Evolutionary conservation across 2,113 vertebrate genomes (phyloP).

Genomic region (Sialia sialis): DNA sequence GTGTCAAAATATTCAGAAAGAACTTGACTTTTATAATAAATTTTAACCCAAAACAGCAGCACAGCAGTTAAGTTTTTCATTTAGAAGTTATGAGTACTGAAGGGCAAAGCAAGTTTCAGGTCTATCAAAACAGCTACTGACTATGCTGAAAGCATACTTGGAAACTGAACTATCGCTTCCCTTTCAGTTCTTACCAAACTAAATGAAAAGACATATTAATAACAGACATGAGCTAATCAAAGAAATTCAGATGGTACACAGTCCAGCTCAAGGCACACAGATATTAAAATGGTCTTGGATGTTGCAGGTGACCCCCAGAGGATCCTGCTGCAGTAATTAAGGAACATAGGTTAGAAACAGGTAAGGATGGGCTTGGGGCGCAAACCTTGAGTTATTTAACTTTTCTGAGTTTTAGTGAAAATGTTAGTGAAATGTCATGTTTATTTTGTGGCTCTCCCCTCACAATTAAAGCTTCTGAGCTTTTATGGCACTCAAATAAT

Average conservation of each 20-base stretch:
- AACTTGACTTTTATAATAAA: neutral
- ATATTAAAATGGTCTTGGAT: neutral
- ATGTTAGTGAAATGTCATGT: fast-evolving
- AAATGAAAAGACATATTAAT: neutral
- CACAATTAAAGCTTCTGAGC: neutral
- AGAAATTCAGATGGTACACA: neutral
- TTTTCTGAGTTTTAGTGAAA: neutral
- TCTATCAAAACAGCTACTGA: neutral
- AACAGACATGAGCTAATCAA: neutral
- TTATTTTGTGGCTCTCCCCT: neutral
- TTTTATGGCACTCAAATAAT: neutral
- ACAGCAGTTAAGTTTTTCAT: neutral
- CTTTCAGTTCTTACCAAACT: neutral
- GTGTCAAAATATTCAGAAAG: neutral
- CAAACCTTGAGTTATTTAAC: neutral
- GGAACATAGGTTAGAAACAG: neutral
- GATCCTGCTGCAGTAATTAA: neutral
- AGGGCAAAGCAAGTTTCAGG: neutral
- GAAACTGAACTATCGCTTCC: neutral
- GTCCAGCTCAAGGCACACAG: neutral
- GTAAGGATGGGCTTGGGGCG: neutral
- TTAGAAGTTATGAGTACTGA: neutral
- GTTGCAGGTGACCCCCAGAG: neutral
- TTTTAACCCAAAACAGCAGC: neutral
- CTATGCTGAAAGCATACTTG: neutral